These are phyloP conservation scores for Trachelus troglodyta DNA, from an alignment of 2,888 invertebrate genomes.

Conservation along the genomic window DNA sequence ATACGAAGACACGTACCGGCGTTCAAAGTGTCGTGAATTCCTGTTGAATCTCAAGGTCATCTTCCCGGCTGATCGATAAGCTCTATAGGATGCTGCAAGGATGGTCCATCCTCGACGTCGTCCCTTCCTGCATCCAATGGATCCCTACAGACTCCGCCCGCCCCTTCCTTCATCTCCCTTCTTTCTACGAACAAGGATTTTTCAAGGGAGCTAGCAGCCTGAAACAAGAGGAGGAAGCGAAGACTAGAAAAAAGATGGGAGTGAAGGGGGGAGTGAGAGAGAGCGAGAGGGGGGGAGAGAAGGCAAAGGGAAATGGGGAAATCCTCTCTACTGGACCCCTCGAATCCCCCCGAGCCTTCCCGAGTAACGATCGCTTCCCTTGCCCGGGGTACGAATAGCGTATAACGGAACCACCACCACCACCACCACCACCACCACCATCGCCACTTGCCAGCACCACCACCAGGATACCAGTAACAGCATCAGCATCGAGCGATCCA, in stretches of 20 bases:
- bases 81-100: not conserved
- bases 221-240: not conserved
- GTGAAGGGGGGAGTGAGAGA: too few species aligned
- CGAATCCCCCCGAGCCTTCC: conserved; percentile 39
- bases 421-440: not conserved
- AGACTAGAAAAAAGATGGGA: conserved; percentile 5
- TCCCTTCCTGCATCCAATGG: not conserved
- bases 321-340: conserved; percentile 34
- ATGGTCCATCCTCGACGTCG: not conserved
- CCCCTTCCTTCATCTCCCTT: not conserved
- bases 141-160: not conserved
- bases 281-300: not conserved
- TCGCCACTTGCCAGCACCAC: not conserved
- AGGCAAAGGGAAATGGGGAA: conserved; percentile 37
- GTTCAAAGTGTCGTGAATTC: not conserved
- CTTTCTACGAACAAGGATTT: not conserved
- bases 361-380: conserved; percentile 61
- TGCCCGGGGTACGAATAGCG: conserved; percentile 56
- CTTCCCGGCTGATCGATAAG: conserved; percentile 1
- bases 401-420: conserved; percentile 25
- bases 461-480: not conserved
- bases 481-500: not conserved
- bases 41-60: conserved; percentile 7
- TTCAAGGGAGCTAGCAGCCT: too few species aligned
- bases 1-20: not conserved